Conservation (phyloP, 2,113 vertebrate species). For the Heterochromis multidens region DNA sequence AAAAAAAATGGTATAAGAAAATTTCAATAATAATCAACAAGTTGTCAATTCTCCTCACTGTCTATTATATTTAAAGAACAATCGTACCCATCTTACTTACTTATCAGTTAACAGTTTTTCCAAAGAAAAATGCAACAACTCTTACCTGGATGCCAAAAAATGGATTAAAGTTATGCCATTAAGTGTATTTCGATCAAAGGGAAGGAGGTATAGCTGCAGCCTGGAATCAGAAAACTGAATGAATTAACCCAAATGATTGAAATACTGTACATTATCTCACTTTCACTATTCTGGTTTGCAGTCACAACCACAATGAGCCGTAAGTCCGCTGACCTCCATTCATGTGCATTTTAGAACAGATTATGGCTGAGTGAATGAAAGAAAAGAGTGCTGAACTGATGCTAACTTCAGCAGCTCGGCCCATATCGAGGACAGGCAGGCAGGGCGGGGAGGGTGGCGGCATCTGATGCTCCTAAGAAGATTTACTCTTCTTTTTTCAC, state of each 20-base stretch:
- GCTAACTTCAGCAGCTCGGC: not conserved
- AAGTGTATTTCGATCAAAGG: not conserved
- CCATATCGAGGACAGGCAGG: not conserved
- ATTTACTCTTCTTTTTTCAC: constrained; percentile 7
- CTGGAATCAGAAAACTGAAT: not conserved
- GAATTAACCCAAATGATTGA: too few species aligned
- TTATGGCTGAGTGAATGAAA: not conserved
- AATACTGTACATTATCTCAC: not conserved
- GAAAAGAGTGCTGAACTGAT: too few species aligned
- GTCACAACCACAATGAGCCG: not conserved
- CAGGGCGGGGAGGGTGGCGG: not conserved
- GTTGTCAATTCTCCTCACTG: too few species aligned
- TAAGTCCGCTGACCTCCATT: not conserved
- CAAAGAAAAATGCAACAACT: rapidly evolving
- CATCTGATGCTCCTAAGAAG: not conserved
- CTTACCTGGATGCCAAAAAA: not conserved
- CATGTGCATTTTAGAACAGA: not conserved
- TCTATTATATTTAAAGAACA: not conserved
- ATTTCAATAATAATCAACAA: not conserved
- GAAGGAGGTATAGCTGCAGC: not conserved
- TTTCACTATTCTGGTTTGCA: not conserved
- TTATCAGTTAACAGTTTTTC: not conserved
- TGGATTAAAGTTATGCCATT: rapidly evolving
- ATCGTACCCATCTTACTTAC: too few species aligned
- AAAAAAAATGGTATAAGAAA: rapidly evolving